Conservation (phyloP, 2,797 vertebrate species). For the Eulemur rubriventer region DNA sequence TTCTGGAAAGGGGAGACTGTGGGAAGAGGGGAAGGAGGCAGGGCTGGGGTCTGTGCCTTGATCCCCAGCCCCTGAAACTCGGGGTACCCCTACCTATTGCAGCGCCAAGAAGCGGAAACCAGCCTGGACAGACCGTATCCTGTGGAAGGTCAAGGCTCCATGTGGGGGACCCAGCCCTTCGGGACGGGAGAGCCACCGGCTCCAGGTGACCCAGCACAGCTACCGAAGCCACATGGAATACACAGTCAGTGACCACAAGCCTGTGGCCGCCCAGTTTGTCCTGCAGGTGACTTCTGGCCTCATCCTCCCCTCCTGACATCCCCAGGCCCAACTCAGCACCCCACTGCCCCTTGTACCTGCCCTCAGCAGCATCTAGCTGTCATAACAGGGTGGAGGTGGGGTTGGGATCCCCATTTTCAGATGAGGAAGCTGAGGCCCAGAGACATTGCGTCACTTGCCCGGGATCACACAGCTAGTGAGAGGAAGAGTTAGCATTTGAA, state of each 20-base stretch:
- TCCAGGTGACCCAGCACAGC: constrained; percentile 93
- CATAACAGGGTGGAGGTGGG: not conserved
- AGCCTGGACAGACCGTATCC: constrained; percentile 98
- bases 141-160: constrained; percentile 94
- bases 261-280: constrained; percentile 95
- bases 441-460: not conserved
- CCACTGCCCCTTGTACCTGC: not conserved
- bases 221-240: constrained; percentile 98
- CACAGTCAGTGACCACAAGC: constrained; percentile 96
- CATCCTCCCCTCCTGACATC: not conserved
- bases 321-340: not conserved
- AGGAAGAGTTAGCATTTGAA: constrained; percentile 22
- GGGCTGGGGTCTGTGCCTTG: not conserved
- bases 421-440: not conserved
- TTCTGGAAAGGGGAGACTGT: not conserved
- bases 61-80: not conserved
- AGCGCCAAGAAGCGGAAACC: constrained; percentile 98
- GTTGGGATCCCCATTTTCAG: not conserved
- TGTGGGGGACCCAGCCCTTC: constrained; percentile 83
- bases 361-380: not conserved
- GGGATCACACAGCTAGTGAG: not conserved
- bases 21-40: not conserved
- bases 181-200: constrained; percentile 84
- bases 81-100: not conserved
- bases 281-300: constrained; percentile 90